Base-by-base conservation (phyloP, 2,797 vertebrate genomes). In the Morelia viridis region DNA sequence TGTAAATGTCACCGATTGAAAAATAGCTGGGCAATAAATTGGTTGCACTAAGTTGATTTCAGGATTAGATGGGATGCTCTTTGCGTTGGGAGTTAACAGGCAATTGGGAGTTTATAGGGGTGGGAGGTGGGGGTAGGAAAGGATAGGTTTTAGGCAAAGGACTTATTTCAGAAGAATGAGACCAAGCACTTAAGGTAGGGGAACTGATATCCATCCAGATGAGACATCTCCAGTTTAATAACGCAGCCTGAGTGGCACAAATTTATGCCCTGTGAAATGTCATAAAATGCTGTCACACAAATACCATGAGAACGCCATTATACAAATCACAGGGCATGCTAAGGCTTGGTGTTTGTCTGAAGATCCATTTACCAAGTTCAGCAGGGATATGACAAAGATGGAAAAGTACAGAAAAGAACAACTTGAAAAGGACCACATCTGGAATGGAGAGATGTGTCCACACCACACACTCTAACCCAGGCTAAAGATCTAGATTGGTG, bases 31-130 rank as follows among this genome's bases (percentile, higher is more conserved):
- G 96, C 94, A 96, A 97, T 97, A 95, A 93, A 65, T 92, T 85
- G 92, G 92, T 94, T 95, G 97, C 92, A 93, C 95, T 96, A 97
- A 97, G 97, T 97, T 97, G 96, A 97, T 97, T 97, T 97, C 95
- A 96, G 96, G 96, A 94, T 96, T 97, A 95, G 95, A 93, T 91
- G 91, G 94, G 94, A 96, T 93, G 95, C 95, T 96, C 93, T 94
- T 92, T 91, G 95, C 94, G 93, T 89, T 28, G 90, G 96, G 96
- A 96, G 95, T 97, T 95, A 97, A 97, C 96, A 93, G 92, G 91
- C 95, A 96, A 96, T 93, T 95, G 95, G 91, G 95, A 95, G 88
- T 96, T 41, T 96, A 94, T 96, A 94, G 93, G 91, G 95, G 26
- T 64, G 62, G 9, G 1, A 24, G 62, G 62, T 10, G 28, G 62